phyloP scores from a whole-genome alignment of 2,113 vertebrate species.

The Rattus rattus region DNA sequence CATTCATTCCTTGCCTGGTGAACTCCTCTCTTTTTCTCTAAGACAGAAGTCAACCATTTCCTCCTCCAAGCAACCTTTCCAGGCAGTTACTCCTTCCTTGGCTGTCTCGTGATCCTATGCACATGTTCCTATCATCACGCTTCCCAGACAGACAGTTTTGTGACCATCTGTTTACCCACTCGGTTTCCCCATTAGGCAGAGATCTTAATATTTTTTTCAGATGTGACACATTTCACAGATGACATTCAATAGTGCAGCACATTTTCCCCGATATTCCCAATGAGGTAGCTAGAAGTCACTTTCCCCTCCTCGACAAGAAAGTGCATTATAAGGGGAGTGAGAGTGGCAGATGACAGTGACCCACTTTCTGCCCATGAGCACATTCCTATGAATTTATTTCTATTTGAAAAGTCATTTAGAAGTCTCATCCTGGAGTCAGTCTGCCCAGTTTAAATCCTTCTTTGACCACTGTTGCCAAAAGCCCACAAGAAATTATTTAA shows the following conservation, averaged over 20 bases:
- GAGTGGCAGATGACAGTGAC: background rate
- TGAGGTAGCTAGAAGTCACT: background rate
- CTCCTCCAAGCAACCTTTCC: constrained; percentile 1
- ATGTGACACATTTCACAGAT: constrained; percentile 77
- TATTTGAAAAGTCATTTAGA: constrained; percentile 35
- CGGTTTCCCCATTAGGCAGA: constrained; percentile 70
- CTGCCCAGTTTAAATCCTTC: background rate
- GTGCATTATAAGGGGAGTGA: background rate
- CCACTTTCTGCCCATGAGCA: background rate
- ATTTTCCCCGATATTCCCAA: constrained; percentile 51
- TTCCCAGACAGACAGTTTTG: constrained; percentile 59
- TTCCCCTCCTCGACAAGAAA: background rate
- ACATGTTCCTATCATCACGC: background rate
- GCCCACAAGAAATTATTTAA: background rate
- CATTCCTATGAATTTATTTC: background rate
- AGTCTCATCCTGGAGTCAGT: background rate
- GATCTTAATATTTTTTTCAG: constrained; percentile 71
- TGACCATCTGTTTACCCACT: constrained; percentile 75
- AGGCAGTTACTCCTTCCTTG: constrained; percentile 5
- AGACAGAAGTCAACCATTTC: background rate
- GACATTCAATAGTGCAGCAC: constrained; percentile 72
- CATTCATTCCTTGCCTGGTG: background rate
- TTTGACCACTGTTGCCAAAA: background rate
- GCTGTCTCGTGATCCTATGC: constrained; percentile 1
- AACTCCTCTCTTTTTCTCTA: background rate